phyloP scores from a whole-genome alignment of 2,888 invertebrate species.

The Heliconius erato region DNA sequence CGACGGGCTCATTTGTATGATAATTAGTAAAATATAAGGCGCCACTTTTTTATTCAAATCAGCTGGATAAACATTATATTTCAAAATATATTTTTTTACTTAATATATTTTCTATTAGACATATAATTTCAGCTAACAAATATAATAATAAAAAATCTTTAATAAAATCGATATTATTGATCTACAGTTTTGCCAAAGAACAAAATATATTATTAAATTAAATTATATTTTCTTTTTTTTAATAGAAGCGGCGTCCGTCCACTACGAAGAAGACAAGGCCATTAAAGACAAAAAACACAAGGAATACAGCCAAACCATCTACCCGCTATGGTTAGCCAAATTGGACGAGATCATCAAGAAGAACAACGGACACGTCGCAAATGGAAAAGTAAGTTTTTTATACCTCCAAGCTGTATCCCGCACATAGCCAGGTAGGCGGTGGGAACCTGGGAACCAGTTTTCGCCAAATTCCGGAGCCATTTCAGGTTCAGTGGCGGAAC shows the following conservation, averaged over 20 bases:
- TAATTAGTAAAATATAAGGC: too few relatives aligned
- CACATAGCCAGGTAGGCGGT: not conserved
- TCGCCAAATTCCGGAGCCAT: too few relatives aligned
- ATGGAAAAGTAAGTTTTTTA: constrained; percentile 72
- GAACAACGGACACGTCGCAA: constrained; percentile 87
- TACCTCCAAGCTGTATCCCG: not conserved
- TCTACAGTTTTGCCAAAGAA: too few relatives aligned
- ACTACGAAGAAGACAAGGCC: constrained; percentile 82
- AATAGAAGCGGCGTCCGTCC: constrained; percentile 74
- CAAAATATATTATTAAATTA: not conserved
- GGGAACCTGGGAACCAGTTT: not conserved
- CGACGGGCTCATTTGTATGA: too few relatives aligned
- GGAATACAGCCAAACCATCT: constrained; percentile 74
- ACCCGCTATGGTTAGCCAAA: constrained; percentile 83
- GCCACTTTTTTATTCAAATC: too few relatives aligned
- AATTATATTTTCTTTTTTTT: not conserved
- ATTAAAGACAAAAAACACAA: constrained; percentile 82
- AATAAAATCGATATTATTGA: too few relatives aligned
- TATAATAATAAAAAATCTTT: too few relatives aligned
- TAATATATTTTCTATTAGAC: constrained; percentile 45
- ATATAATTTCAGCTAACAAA: too few relatives aligned
- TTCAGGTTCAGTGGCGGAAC: too few relatives aligned
- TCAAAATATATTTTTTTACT: too few relatives aligned
- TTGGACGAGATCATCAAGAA: constrained; percentile 84
- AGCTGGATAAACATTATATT: too few relatives aligned